Percentiles rank a stretch among this genome's conserved stretches.
phyloP scores from a whole-genome alignment of 1,140 invertebrate genomes.

The Atta colombica region DNA sequence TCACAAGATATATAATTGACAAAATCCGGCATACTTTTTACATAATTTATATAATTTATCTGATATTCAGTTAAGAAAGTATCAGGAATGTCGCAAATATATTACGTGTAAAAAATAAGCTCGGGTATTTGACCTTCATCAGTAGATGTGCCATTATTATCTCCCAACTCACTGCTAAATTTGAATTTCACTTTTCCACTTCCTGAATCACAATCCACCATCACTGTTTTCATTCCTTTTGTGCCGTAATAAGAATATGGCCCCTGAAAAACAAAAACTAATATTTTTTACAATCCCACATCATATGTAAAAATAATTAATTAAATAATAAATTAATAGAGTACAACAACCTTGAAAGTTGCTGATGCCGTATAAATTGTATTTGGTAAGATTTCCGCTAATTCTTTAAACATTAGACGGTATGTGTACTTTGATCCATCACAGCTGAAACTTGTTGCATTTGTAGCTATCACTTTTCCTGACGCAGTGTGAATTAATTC shows the following conservation, averaged over 20 bases:
- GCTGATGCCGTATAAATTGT: slow-evolving; percentile 94
- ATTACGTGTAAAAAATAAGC: slow-evolving; percentile 92
- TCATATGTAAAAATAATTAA: neutral
- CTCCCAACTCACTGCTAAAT: slow-evolving; percentile 94
- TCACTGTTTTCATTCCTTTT: slow-evolving; percentile 92
- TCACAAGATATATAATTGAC: slow-evolving; percentile 70
- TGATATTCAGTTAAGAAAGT: slow-evolving; percentile 58
- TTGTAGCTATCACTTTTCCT: slow-evolving; percentile 92
- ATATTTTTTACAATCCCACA: slow-evolving; percentile 7
- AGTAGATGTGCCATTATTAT: slow-evolving; percentile 96
- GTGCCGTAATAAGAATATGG: slow-evolving; percentile 96
- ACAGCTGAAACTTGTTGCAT: slow-evolving; percentile 92
- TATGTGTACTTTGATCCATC: slow-evolving; percentile 95
- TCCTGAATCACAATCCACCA: slow-evolving; percentile 91
- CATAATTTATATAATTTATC: slow-evolving; percentile 55
- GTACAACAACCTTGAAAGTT: slow-evolving; percentile 90
- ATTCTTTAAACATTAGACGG: slow-evolving; percentile 96
- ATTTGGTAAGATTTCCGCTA: slow-evolving; percentile 93
- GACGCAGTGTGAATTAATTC: slow-evolving; percentile 93
- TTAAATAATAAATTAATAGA: slow-evolving; percentile 20
- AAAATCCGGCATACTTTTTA: slow-evolving; percentile 67
- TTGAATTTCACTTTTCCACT: slow-evolving; percentile 93
- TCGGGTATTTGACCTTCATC: slow-evolving; percentile 97
- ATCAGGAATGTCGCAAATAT: slow-evolving; percentile 65
- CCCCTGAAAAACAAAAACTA: slow-evolving; percentile 89